Evolutionary conservation across 92 coral and sea anemone genomes (phyloP).

Genomic region (Epizoanthus rinbou): DNA sequence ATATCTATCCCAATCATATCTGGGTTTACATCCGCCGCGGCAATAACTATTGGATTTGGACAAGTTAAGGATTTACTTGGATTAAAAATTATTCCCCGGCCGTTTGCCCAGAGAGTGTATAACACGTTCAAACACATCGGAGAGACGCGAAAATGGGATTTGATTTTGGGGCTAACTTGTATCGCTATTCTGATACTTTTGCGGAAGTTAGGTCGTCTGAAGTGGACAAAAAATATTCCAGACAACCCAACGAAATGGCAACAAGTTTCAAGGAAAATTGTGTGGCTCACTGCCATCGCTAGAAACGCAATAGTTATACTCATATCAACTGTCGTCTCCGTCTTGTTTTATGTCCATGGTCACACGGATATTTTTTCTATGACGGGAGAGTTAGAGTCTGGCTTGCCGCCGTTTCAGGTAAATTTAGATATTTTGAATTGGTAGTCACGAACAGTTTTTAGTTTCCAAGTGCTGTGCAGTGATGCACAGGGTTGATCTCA

Average conservation of each 20-base stretch:
- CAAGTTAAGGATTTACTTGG: slow-evolving; percentile 92
- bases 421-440: not conserved
- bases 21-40: slow-evolving; percentile 97
- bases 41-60: slow-evolving; percentile 91
- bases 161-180: slow-evolving; percentile 82
- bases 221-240: slow-evolving; percentile 69
- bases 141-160: slow-evolving; percentile 84
- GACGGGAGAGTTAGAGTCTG: slow-evolving; percentile 79
- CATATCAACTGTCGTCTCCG: slow-evolving; percentile 71
- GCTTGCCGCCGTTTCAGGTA: slow-evolving; percentile 92
- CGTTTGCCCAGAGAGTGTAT: slow-evolving; percentile 73
- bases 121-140: slow-evolving; percentile 83
- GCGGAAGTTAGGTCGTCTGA: slow-evolving; percentile 79
- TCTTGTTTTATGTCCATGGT: slow-evolving; percentile 72
- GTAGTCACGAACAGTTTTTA: not conserved
- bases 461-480: slow-evolving; percentile 1
- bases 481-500: not conserved
- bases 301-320: slow-evolving; percentile 83
- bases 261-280: slow-evolving; percentile 70
- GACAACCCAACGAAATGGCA: slow-evolving; percentile 60
- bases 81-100: slow-evolving; percentile 76
- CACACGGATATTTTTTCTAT: slow-evolving; percentile 71
- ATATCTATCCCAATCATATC: slow-evolving; percentile 90
- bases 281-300: slow-evolving; percentile 80
- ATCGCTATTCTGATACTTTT: slow-evolving; percentile 59